Evolutionary conservation across 1,140 invertebrate genomes (phyloP).

Genomic region (Tribolium madens): DNA sequence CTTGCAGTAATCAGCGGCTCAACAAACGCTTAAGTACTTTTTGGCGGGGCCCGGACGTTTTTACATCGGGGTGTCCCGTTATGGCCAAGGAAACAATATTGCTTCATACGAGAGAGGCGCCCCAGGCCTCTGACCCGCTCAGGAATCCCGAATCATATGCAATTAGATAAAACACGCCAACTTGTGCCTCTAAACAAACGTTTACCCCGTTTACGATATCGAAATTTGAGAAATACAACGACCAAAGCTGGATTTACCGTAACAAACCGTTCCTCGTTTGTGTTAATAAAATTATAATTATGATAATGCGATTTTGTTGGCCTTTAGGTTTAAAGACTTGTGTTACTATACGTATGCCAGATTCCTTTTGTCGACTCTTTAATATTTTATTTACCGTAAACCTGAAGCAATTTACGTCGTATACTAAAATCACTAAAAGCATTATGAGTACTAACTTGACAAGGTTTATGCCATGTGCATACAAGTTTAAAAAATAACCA

Average conservation of each 20-base stretch:
- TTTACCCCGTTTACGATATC: constrained; percentile 3
- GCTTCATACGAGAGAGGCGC: constrained; percentile 41
- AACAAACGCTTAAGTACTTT: constrained; percentile 48
- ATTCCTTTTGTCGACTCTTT: constrained; percentile 8
- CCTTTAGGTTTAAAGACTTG: background rate
- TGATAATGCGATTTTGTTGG: constrained; percentile 27
- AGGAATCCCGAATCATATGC: constrained; percentile 47
- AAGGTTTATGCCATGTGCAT: background rate
- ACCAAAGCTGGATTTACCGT: background rate
- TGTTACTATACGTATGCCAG: constrained; percentile 13
- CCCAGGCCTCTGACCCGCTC: constrained; percentile 41
- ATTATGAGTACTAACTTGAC: background rate
- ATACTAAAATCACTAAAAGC: background rate
- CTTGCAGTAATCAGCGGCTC: constrained; percentile 42
- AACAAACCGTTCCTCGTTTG: constrained; percentile 2
- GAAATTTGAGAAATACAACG: background rate
- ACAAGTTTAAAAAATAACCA: background rate
- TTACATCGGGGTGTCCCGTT: constrained; percentile 41
- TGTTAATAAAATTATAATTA: constrained; percentile 29
- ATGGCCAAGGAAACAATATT: constrained; percentile 48
- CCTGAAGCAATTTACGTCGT: constrained; percentile 6
- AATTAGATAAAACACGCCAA: constrained; percentile 39
- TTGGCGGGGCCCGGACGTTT: constrained; percentile 44
- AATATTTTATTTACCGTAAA: constrained; percentile 20
- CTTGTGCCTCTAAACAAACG: constrained; percentile 1